Evolutionary conservation across 2,888 invertebrate genomes (phyloP).

Genomic region (Rotaria magnacalcarata): DNA sequence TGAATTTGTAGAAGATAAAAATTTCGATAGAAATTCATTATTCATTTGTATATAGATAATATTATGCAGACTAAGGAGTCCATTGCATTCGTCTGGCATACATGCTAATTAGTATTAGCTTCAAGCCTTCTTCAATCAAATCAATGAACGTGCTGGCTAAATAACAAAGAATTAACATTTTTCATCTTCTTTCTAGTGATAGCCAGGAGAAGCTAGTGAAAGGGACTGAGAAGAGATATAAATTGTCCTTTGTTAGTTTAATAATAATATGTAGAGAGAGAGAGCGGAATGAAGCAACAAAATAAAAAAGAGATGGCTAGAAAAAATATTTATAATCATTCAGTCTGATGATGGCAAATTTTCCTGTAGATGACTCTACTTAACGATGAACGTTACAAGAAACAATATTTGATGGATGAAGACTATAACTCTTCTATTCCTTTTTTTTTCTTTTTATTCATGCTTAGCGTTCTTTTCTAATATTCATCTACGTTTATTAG

Average conservation of each 20-base stretch:
- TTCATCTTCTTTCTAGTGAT: not conserved
- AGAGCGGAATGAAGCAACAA: no score
- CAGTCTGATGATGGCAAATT: not conserved
- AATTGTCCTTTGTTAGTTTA: not conserved
- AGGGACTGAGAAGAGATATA: not conserved
- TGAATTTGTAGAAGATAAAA: not conserved
- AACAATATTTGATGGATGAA: not conserved
- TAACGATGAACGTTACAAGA: not conserved
- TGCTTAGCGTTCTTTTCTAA: not conserved
- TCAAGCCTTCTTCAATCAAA: not conserved
- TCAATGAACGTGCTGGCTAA: not conserved
- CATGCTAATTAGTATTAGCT: not conserved
- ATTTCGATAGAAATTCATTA: not conserved
- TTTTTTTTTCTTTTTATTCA: not conserved
- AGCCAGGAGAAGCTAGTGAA: not conserved
- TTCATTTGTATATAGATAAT: constrained; percentile 18
- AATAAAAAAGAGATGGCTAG: not conserved
- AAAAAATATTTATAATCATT: constrained; percentile 21
- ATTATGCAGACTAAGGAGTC: not conserved
- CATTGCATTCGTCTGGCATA: not conserved
- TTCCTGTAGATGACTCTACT: not conserved
- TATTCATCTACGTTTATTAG: not conserved
- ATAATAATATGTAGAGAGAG: not conserved
- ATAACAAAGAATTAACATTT: constrained; percentile 10
- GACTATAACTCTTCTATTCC: not conserved